Evolutionary conservation across 2,113 vertebrate genomes (phyloP).

Genomic region (Cyphomyrus discorhynchus): DNA sequence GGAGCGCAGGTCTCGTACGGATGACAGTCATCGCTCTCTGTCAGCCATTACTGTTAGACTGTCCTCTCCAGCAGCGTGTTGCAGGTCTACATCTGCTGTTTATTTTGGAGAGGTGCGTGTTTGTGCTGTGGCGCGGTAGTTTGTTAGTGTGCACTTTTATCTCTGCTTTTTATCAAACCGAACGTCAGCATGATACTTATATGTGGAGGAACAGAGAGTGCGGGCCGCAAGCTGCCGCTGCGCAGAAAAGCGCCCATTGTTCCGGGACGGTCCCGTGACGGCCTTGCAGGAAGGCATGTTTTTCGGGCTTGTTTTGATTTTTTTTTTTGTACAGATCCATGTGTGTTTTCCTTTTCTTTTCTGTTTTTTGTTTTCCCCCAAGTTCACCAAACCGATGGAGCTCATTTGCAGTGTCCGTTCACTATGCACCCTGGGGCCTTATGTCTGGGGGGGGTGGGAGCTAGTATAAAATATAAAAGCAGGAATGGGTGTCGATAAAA

Average conservation of each 20-base stretch:
- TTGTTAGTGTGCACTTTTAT: constrained; percentile 23
- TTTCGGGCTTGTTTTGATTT: not conserved
- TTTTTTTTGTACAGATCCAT: not conserved
- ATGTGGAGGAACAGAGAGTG: constrained; percentile 16
- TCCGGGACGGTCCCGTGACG: not conserved
- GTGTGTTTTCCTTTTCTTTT: not conserved
- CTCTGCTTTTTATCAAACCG: constrained; percentile 24
- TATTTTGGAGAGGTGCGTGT: not conserved
- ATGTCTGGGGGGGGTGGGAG: not conserved
- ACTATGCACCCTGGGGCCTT: not conserved
- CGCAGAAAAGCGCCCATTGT: not conserved
- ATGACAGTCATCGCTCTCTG: not conserved
- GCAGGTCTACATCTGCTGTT: not conserved
- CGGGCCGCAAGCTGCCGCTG: not conserved
- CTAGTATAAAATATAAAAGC: not conserved
- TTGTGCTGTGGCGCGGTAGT: not conserved
- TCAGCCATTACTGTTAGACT: constrained; percentile 1
- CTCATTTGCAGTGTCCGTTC: not conserved
- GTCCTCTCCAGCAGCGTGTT: not conserved
- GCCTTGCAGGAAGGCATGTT: not conserved
- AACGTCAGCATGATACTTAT: constrained; percentile 20
- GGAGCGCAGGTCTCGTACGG: not conserved
- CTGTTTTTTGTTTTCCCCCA: not conserved
- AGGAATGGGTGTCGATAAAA: not conserved
- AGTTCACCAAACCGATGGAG: not conserved